Conservation (phyloP, 2,797 vertebrate species). For the Enteromius anoplus region DNA sequence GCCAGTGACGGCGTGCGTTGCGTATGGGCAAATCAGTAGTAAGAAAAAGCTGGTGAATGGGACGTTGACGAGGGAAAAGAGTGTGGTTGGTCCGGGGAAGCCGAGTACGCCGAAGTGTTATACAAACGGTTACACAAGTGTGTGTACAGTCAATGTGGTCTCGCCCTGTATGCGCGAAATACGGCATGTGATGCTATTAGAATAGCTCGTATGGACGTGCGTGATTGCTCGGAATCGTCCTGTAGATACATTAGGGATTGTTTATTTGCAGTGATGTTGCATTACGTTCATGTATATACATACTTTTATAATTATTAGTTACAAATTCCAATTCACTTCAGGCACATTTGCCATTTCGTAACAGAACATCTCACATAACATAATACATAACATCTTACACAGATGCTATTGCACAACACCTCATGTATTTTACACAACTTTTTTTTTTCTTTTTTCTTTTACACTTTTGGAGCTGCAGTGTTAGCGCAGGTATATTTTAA, state of each 20-base stretch:
- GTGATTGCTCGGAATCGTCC: neutral
- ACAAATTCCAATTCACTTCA: neutral
- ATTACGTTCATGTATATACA: neutral
- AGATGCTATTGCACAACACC: constrained; percentile 3
- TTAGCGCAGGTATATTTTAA: neutral
- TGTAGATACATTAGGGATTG: neutral
- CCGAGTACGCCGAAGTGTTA: constrained; percentile 68
- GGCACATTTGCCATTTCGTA: constrained; percentile 3
- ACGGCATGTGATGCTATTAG: constrained; percentile 19
- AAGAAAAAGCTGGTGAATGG: constrained; percentile 66
- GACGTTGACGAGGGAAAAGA: constrained; percentile 45
- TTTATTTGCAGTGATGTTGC: neutral
- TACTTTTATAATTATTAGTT: neutral
- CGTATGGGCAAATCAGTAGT: constrained; percentile 70
- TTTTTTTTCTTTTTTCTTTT: neutral
- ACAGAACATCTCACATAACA: neutral
- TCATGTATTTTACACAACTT: neutral
- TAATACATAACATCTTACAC: neutral
- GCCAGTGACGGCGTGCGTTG: constrained; percentile 54
- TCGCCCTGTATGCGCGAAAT: constrained; percentile 8
- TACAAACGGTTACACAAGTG: constrained; percentile 84
- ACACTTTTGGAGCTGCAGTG: neutral
- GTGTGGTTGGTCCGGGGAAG: constrained; percentile 70
- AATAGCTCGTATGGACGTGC: neutral
- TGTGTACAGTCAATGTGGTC: constrained; percentile 69